These are phyloP conservation scores for Anoura caudifer DNA, from an alignment of 2,113 vertebrate genomes.

Conservation along the genomic window DNA sequence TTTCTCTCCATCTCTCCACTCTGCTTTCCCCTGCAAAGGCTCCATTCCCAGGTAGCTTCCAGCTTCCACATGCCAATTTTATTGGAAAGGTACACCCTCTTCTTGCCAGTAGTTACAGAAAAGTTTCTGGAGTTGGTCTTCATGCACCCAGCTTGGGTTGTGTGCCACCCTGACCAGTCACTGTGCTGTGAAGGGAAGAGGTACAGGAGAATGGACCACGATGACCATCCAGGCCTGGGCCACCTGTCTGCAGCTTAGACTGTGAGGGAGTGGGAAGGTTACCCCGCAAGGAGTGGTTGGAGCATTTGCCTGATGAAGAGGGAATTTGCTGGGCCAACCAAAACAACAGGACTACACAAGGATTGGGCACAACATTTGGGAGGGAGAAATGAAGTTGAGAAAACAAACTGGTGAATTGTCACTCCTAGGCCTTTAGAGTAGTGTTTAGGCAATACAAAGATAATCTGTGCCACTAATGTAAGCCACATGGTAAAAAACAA, in stretches of 20 bases:
- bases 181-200: fast-evolving
- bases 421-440: neutral
- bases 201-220: too few species aligned
- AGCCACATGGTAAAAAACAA: fast-evolving
- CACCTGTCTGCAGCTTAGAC: neutral
- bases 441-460: neutral
- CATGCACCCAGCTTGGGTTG: neutral
- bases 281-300: neutral
- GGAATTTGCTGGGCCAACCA: neutral
- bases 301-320: neutral
- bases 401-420: neutral
- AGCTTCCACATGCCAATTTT: neutral
- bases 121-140: neutral
- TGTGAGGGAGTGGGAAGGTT: neutral
- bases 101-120: neutral
- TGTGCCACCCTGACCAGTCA: fast-evolving
- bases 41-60: neutral
- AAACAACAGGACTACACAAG: neutral
- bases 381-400: neutral
- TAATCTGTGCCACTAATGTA: neutral
- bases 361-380: neutral
- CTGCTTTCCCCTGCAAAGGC: neutral
- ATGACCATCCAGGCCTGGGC: neutral
- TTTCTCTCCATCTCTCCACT: neutral
- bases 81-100: neutral